A percentile compares a stretch with the other conserved stretches of the same genome.
These are phyloP conservation scores for Nothocercus nigrocapillus DNA, from an alignment of 2,113 vertebrate genomes.

Conservation along the genomic window DNA sequence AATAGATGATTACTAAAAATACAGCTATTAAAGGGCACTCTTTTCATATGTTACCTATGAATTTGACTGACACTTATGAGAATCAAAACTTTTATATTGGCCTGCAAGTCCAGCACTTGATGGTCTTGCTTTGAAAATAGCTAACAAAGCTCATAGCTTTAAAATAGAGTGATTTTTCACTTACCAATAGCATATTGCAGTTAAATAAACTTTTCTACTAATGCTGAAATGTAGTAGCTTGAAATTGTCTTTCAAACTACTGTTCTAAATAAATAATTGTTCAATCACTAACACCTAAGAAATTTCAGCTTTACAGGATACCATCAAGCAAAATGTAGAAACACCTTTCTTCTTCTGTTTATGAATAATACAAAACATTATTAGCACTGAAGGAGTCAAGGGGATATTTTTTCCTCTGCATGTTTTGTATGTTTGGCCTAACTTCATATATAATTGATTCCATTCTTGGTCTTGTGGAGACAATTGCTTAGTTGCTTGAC, in stretches of 20 bases:
- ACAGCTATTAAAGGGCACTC: neutral
- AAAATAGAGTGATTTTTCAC: neutral
- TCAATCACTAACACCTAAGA: neutral
- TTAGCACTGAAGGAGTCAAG: neutral
- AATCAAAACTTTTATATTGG: neutral
- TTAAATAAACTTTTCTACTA: neutral
- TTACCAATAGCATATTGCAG: neutral
- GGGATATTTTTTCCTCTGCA: neutral
- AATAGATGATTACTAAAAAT: neutral
- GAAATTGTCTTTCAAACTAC: neutral
- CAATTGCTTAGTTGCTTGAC: neutral
- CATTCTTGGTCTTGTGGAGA: neutral
- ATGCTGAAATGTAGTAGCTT: neutral
- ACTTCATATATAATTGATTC: neutral
- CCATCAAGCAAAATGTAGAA: neutral
- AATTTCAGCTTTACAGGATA: neutral
- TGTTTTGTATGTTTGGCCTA: neutral
- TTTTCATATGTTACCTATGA: neutral
- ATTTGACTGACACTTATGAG: neutral
- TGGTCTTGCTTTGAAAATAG: neutral
- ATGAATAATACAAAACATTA: neutral
- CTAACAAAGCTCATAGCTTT: neutral
- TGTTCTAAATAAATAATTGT: neutral
- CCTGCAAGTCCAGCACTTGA: neutral
- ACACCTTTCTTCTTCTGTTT: neutral